Conservation (phyloP, 2,797 vertebrate species). For the Rhincodon typus region DNA sequence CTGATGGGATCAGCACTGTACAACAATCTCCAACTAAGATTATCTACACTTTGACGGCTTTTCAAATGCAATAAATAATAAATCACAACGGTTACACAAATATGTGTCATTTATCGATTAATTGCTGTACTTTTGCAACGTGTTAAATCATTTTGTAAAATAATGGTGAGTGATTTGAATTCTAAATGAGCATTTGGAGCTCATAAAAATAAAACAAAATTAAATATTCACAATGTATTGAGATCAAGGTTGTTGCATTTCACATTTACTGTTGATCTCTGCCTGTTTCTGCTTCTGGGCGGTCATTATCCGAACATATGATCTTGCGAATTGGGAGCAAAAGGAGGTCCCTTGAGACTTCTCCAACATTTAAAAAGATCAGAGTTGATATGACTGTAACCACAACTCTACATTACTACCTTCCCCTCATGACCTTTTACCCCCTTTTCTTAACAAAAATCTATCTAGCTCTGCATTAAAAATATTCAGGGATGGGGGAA, state of each 20-base stretch:
- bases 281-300: no score
- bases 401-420: no score
- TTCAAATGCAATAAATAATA: not conserved
- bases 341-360: no score
- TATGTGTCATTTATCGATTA: not conserved
- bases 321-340: no score
- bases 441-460: no score
- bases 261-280: not conserved
- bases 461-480: no score
- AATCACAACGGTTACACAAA: not conserved
- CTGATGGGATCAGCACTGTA: not conserved
- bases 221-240: no score
- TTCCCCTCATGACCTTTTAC: no score
- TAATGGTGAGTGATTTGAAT: not conserved
- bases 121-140: not conserved
- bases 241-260: not conserved
- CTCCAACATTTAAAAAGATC: no score
- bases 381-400: no score
- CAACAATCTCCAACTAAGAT: not conserved
- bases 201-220: not conserved
- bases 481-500: no score
- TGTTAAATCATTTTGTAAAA: not conserved
- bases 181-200: not conserved
- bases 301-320: no score
- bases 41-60: not conserved